Evolutionary conservation across 2,888 invertebrate species (phyloP).

Genomic region (Idaea biselata): DNA sequence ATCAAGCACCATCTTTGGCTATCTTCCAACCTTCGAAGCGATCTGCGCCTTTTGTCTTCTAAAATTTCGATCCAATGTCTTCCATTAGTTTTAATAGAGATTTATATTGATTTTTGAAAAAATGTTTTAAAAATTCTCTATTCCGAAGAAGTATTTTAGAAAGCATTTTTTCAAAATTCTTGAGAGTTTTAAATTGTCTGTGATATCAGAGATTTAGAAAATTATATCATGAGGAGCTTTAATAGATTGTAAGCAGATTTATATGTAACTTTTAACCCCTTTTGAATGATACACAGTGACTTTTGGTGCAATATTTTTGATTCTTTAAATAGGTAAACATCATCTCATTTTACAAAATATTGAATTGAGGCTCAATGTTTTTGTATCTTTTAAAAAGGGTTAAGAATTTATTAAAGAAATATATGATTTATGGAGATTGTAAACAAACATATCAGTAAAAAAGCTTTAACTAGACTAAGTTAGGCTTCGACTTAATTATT

Average conservation of each 20-base stretch:
- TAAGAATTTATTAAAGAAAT: background rate
- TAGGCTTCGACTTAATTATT: too few relatives aligned
- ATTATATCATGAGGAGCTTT: slow-evolving; percentile 19
- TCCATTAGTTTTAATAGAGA: slow-evolving; percentile 64
- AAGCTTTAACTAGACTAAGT: slow-evolving; percentile 26
- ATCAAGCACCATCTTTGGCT: slow-evolving; percentile 63
- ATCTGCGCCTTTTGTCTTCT: slow-evolving; percentile 31
- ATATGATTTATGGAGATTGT: slow-evolving; percentile 4
- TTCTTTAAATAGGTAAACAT: background rate
- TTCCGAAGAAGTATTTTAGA: background rate
- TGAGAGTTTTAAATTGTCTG: background rate
- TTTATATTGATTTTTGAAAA: slow-evolving; percentile 43
- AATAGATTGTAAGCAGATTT: slow-evolving; percentile 26
- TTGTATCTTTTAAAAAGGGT: background rate
- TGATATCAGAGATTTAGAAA: slow-evolving; percentile 1
- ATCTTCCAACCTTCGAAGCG: slow-evolving; percentile 46
- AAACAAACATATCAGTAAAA: slow-evolving; percentile 18
- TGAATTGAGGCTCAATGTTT: background rate
- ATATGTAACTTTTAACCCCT: slow-evolving; percentile 23
- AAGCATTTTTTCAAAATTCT: background rate
- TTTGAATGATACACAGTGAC: background rate
- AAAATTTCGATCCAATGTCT: slow-evolving; percentile 59
- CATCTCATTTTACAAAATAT: background rate
- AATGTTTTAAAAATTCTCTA: background rate
- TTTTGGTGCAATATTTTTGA: background rate